Conservation (phyloP, 2,113 vertebrate genomes). For the Hippoglossus stenolepis region DNA sequence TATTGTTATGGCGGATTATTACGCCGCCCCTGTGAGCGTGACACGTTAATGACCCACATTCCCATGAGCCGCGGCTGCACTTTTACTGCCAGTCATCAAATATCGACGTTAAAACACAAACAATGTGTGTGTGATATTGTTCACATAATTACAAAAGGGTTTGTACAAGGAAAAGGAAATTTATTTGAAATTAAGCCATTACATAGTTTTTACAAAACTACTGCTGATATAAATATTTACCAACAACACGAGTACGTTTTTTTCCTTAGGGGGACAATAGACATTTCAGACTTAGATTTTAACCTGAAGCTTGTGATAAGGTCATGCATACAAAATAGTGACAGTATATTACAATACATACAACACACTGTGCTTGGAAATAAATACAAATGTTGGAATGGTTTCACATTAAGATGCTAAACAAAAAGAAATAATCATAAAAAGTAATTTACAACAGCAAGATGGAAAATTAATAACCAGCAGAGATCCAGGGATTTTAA, state of each 20-base stretch:
- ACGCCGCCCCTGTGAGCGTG: too few species aligned
- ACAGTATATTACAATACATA: conserved; percentile 55
- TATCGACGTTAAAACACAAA: background rate
- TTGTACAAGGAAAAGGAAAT: background rate
- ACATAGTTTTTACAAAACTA: background rate
- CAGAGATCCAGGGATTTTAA: too few species aligned
- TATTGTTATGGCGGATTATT: too few species aligned
- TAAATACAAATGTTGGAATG: conserved; percentile 61
- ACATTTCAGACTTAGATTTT: background rate
- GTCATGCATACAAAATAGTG: conserved; percentile 25
- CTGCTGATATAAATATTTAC: background rate
- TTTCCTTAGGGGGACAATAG: background rate
- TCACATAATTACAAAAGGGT: background rate
- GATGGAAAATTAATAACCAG: background rate
- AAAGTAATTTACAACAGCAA: conserved; percentile 33
- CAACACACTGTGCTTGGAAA: conserved; percentile 32
- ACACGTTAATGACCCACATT: too few species aligned
- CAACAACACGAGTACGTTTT: background rate
- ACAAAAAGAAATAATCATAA: conserved; percentile 1
- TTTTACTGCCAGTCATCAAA: background rate
- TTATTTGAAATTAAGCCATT: conserved; percentile 6
- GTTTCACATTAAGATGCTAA: background rate
- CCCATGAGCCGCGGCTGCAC: too few species aligned
- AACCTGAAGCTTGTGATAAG: background rate
- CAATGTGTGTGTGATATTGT: background rate